Base-by-base conservation (phyloP, 2,888 invertebrate species). In the Toxonevra muliebris region DNA sequence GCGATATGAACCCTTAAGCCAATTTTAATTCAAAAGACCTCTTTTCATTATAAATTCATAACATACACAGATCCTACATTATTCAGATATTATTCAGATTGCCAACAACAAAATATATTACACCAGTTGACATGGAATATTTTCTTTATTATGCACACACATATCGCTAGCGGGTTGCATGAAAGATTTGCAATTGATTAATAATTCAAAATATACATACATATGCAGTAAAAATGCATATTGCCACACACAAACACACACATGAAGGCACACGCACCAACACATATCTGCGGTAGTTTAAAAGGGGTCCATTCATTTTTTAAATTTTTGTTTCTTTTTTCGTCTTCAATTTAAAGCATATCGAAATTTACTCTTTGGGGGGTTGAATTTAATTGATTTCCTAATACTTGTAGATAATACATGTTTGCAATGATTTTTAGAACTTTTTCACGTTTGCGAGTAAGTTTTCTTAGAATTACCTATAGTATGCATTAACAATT, bases 171-270 rank as follows among this genome's bases (percentile, higher is more conserved):
- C 69, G 69, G 72, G 71, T 73, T 75, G 74, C 73, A 57, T 20
- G 41, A 66, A 60, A 61, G 55, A 63, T 69, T 52, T 43, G 65
- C 63, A 67, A 74, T 76, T 76, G 79, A 81, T 81, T 79, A 81
- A 81, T 80, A 81, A 81, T 81, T 78, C 80, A 81, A 73, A 76
- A 78, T 75, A 75, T 72, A 74, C 77, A 76, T 79, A 79, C 78
- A 75, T 79, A 76, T 75, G 58, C 70, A 70, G 71, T 69, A 71
- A 54, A 57, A 70, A 66, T 58, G 61, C 43, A 65, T 48, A 58
- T 40, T 48, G 17, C 62, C 70, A 73, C 67, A 64, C 73, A 69
- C 53, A 30, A 64, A 63, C 61, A 52, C 65, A 11, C 55, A n/a
- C n/a, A n/a, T n/a, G n/a, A n/a, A n/a, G n/a, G 61, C 17, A 30